A percentile compares a stretch with the other conserved stretches of the same genome.
These are phyloP conservation scores for Odontocerum albicorne DNA, from an alignment of 2,888 invertebrate species.

Conservation along the genomic window DNA sequence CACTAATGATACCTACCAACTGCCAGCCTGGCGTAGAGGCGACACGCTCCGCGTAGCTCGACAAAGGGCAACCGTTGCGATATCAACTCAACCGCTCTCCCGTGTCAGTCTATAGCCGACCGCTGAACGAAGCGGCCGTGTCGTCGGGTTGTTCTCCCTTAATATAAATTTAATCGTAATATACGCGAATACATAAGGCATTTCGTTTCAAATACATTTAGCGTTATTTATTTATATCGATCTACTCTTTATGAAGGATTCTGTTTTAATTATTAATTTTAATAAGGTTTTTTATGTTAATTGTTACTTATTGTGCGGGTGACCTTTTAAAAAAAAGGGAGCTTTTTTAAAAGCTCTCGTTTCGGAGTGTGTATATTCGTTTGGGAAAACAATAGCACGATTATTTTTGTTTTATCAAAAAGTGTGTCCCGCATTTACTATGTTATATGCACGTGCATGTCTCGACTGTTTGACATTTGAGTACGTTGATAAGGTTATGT, in stretches of 20 bases:
- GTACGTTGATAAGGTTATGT: too few species aligned
- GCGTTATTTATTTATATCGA: too few species aligned
- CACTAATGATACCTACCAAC: conserved; percentile 28
- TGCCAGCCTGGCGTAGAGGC: conserved; percentile 33
- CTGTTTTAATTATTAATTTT: too few species aligned
- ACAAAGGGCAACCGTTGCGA: conserved; percentile 32
- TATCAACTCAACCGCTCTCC: conserved; percentile 17
- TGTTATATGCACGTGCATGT: conserved; percentile 11
- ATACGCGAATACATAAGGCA: too few species aligned
- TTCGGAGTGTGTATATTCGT: conserved; percentile 15
- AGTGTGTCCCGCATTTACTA: conserved; percentile 14
- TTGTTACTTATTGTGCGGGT: neutral
- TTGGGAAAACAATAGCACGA: conserved; percentile 16
- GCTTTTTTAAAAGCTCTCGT: conserved; percentile 21
- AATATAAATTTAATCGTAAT: too few species aligned
- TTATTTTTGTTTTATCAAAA: conserved; percentile 16
- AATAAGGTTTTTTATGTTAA: too few species aligned
- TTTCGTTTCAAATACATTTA: too few species aligned
- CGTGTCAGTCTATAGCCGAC: conserved; percentile 25
- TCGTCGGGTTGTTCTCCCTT: too few species aligned
- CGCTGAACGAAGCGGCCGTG: conserved; percentile 18
- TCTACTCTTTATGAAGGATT: too few species aligned
- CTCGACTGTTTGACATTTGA: too few species aligned
- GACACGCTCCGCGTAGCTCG: conserved; percentile 32
- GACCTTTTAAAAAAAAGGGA: conserved; percentile 10